Conservation (phyloP, 2,888 invertebrate genomes). For the Lasioglossum oenotherae region DNA sequence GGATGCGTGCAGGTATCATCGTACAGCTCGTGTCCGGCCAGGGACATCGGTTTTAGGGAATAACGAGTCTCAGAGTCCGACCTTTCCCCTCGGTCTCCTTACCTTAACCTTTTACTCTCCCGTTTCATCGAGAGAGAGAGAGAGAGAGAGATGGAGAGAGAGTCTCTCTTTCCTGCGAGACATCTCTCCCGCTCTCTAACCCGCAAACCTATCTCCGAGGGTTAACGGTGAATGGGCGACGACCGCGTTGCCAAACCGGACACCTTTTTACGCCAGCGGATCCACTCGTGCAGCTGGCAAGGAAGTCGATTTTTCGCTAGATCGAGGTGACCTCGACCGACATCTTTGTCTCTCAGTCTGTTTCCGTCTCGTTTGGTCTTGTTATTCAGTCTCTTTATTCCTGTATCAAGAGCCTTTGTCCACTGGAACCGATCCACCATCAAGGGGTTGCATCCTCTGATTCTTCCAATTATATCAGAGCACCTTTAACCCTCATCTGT, state of each 20-base stretch:
- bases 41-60: constrained; percentile 75
- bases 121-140: background rate
- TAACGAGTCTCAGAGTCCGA: constrained; percentile 68
- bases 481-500: too few species aligned
- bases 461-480: too few species aligned
- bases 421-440: background rate
- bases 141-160: background rate
- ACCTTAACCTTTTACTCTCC: background rate
- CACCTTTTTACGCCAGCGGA: constrained; percentile 42
- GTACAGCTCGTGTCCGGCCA: constrained; percentile 52
- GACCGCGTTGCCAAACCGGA: constrained; percentile 67
- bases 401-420: background rate
- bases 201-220: constrained; percentile 65
- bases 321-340: constrained; percentile 32
- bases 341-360: background rate
- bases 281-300: constrained; percentile 53
- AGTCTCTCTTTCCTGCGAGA: constrained; percentile 32
- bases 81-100: constrained; percentile 31
- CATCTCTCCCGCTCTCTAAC: constrained; percentile 68
- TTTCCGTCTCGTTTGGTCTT: background rate
- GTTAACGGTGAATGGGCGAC: constrained; percentile 70
- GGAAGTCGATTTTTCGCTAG: constrained; percentile 43
- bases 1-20: constrained; percentile 60
- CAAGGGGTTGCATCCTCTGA: background rate
- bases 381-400: background rate